A percentile compares a stretch with the other conserved stretches of the same genome.
These are phyloP conservation scores for Polydrusus pterygomalis DNA, from an alignment of 2,888 invertebrate species.

Conservation along the genomic window DNA sequence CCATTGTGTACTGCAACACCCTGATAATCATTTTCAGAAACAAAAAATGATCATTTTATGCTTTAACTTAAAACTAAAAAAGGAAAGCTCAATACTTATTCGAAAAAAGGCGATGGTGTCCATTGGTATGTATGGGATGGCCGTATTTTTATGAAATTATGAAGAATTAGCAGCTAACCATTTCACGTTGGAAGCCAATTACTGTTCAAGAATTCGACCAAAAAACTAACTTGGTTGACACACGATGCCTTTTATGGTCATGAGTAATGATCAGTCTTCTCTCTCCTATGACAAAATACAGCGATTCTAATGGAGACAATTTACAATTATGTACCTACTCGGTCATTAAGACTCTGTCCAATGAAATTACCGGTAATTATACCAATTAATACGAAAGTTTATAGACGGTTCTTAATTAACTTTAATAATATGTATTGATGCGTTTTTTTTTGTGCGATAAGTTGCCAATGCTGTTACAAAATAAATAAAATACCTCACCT, in stretches of 20 bases:
- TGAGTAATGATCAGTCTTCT: conserved; percentile 63
- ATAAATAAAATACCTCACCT: conserved; percentile 53
- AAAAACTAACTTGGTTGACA: conserved; percentile 65
- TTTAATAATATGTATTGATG: conserved; percentile 63
- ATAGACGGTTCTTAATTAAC: conserved; percentile 65
- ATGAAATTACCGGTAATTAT: conserved; percentile 68
- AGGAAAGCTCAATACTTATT: conserved; percentile 47
- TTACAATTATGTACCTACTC: conserved; percentile 67
- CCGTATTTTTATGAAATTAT: conserved; percentile 62
- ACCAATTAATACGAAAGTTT: conserved; percentile 69
- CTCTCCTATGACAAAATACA: conserved; percentile 67
- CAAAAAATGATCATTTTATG: conserved; percentile 29
- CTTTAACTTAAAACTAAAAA: conserved; percentile 34
- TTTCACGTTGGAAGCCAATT: conserved; percentile 65
- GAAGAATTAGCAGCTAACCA: conserved; percentile 62
- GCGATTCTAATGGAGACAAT: conserved; percentile 67
- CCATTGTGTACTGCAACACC: conserved; percentile 14
- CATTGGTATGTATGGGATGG: conserved; percentile 58
- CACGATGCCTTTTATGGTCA: conserved; percentile 66
- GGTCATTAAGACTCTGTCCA: conserved; percentile 66
- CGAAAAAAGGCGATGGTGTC: conserved; percentile 31
- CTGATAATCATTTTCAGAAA: conserved; percentile 25
- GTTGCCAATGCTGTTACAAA: conserved; percentile 51
- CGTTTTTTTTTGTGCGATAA: conserved; percentile 51
- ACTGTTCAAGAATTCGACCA: conserved; percentile 64